Evolutionary conservation across 2,888 invertebrate genomes (phyloP).

Genomic region (Notocelia uddmanniana): DNA sequence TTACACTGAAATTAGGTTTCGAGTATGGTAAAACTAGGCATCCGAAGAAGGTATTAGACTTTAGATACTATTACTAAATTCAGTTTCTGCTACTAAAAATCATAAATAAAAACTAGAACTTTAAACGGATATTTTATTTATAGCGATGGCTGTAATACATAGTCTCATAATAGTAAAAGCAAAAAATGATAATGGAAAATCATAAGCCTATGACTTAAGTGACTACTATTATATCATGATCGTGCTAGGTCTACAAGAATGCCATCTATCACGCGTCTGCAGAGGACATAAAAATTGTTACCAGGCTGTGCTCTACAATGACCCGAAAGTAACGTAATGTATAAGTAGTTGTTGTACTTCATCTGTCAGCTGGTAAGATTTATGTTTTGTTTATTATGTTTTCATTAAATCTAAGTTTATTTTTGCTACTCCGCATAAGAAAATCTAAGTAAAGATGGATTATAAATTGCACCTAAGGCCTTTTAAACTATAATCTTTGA

Average conservation of each 20-base stretch:
- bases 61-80: neutral
- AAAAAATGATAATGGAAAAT: neutral
- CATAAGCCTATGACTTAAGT: neutral
- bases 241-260: constrained; percentile 12
- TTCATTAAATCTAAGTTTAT: neutral
- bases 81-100: too few species aligned
- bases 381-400: neutral
- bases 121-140: too few species aligned
- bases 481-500: too few species aligned
- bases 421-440: too few species aligned
- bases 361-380: constrained; percentile 1
- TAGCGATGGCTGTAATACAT: too few species aligned
- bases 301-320: constrained; percentile 6
- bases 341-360: constrained; percentile 15
- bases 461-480: too few species aligned
- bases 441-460: too few species aligned
- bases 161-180: too few species aligned
- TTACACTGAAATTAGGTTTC: neutral
- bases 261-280: neutral
- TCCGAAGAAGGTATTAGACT: neutral
- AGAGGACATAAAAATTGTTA: constrained; percentile 15
- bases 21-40: neutral
- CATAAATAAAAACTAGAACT: too few species aligned
- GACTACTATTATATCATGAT: neutral
- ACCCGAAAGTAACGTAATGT: neutral